Evolutionary conservation across 1,140 invertebrate genomes (phyloP), one percentile per base, ranked within the genome.

Genomic region (Nasonia longicornis): DNA sequence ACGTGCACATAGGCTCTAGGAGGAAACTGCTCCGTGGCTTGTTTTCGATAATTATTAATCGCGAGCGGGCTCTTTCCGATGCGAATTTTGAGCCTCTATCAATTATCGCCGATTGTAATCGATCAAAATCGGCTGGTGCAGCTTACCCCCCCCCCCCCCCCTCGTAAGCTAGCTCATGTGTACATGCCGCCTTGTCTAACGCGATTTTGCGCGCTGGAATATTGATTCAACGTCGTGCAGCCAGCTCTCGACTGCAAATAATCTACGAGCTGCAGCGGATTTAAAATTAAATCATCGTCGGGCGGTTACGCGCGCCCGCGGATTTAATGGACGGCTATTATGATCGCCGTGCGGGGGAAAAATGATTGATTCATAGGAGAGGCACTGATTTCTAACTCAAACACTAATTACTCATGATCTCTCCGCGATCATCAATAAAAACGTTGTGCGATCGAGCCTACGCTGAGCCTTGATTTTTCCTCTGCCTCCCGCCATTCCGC

Each of bases 31-130:
- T 20, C n/a, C n/a, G 42, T 45, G 11, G 78, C 70, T 79, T 64
- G 78, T 79, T 79, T 73, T 70, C 78, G 70, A 79, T 79, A 79
- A 79, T 79, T 79, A 73, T 73, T 64, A 73, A 79, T 79, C 45
- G 67, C 4, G 48, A 10, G 64, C 3, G 73, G 1, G 45, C 48
- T 74, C 35, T 70, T 78, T 26, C 29, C 52, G 42, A 48, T 29
- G 58, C 58, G 26, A 77, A 52, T 77, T 66, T 64, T 35, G 63
- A 20, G 52, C 74, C 7, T 52, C 63, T 63, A 77, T 77, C 76
- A 20, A 78, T 78, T 70, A 52, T 79, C 69, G 7, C 16, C 67
- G 77, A 78, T 70, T 35, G 77, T 35, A 35, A 79, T 79, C 77
- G 42, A 71, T 79, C 77, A 79, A 71, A 74, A 71, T 52, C 16